Base-by-base conservation (phyloP, 2,888 invertebrate species). In the Danaus chrysippus region DNA sequence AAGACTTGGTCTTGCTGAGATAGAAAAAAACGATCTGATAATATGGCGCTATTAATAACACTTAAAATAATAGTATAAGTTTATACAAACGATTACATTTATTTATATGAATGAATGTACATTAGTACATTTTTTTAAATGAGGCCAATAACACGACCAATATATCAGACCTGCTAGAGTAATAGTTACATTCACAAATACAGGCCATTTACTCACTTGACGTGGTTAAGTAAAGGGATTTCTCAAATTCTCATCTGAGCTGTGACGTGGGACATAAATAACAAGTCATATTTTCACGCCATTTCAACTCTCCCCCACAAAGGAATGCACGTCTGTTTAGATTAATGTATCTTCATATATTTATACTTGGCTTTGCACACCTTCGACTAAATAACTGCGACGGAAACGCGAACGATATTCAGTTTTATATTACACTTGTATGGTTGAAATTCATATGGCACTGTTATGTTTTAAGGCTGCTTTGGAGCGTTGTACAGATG, bases 301-400 rank as follows among this genome's bases (percentile, higher is more conserved):
- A 84, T 87, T 88, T 86, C 88, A 85, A 85, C 87, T 87, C 81
- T 81, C 81, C 82, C 81, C 82, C 83, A 82, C 87, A 85, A 86
- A 87, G 86, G 84, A 83, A 82, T 86, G 81, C 81, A 78, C 82
- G 89, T 87, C 89, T 86, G 83, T 81, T 83, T 80, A 83, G 87
- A 90, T 90, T 89, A 90, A 90, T 90, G 87, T 88, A 84, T 85
- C 83, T 86, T 84, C 87, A 88, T 87, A 89, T 86, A 87, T 89
- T 86, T 83, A 86, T 85, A 84, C 85, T 79, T 80, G 73, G 77
- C 81, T 86, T 77, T 75, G 78, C 75, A 78, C 77, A 78, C 80
- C 80, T 67, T 64, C 72, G 67, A 70, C 70, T 71, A 74, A 67
- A 74, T 73, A 78, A 73, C 73, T 70, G 68, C 73, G 75, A 72